phyloP scores from a whole-genome alignment of 2,113 vertebrate species.

The Oxygymnocypris stewartii region DNA sequence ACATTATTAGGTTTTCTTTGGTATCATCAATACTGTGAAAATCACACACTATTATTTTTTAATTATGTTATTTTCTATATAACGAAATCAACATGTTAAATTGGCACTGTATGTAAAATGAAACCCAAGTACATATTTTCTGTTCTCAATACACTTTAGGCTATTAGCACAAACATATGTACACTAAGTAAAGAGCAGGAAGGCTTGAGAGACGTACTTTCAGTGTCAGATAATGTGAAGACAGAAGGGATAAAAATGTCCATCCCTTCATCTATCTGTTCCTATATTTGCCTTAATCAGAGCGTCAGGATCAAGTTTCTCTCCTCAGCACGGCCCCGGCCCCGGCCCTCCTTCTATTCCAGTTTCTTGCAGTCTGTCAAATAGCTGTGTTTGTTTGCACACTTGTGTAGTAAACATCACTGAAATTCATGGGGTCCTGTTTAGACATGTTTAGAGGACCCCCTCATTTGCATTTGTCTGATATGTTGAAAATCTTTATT shows the following conservation, averaged over 20 bases:
- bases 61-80: background rate
- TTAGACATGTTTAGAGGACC: background rate
- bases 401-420: background rate
- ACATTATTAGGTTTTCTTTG: background rate
- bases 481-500: background rate
- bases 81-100: background rate
- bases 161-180: background rate
- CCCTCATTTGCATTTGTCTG: background rate
- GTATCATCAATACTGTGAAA: background rate
- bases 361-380: conserved; percentile 1
- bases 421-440: background rate
- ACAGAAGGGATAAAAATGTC: background rate
- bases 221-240: conserved; percentile 2
- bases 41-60: background rate
- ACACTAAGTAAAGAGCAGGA: background rate
- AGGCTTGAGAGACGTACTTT: conserved; percentile 23
- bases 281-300: conserved; percentile 29
- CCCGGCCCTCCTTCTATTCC: background rate
- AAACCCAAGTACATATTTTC: background rate
- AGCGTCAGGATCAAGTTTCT: conserved; percentile 5
- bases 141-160: background rate
- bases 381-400: background rate
- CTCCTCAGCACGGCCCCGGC: background rate
- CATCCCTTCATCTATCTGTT: background rate
- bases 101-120: background rate